These are phyloP conservation scores for Rhynchonycteris naso DNA, from an alignment of 2,797 vertebrate genomes.

Conservation along the genomic window DNA sequence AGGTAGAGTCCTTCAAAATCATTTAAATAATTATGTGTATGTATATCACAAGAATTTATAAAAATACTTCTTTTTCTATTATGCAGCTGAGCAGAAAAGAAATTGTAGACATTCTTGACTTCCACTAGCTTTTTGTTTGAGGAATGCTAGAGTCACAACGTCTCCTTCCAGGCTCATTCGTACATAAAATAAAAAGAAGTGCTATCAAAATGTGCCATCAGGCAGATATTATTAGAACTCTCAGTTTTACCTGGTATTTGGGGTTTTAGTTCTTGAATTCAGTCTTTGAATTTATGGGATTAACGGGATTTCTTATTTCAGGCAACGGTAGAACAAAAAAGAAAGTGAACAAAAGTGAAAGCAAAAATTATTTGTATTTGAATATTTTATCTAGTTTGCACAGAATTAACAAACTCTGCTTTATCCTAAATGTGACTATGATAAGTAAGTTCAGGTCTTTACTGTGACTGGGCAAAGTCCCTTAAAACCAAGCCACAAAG, in stretches of 20 bases:
- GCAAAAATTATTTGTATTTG: not conserved
- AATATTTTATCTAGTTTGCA: not conserved
- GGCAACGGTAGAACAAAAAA: not conserved
- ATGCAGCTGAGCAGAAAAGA: not conserved
- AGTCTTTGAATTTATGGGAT: not conserved
- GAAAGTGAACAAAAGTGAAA: not conserved
- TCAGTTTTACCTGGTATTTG: not conserved
- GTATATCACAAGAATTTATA: not conserved
- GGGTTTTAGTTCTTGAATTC: not conserved
- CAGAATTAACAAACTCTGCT: conserved; percentile 27
- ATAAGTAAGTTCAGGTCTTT: not conserved
- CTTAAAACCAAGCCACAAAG: not conserved
- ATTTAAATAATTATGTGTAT: not conserved
- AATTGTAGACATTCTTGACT: not conserved
- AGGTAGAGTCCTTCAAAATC: not conserved
- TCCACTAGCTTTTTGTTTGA: not conserved
- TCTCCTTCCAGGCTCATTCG: not conserved
- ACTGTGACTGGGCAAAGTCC: not conserved
- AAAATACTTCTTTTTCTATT: not conserved
- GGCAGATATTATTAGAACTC: not conserved
- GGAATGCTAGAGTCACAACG: not conserved
- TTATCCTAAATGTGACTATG: not conserved
- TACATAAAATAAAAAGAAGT: not conserved
- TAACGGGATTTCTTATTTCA: not conserved
- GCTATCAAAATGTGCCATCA: not conserved